Evolutionary conservation across 1,140 invertebrate species (phyloP).

Genomic region (Hestina assimilis): DNA sequence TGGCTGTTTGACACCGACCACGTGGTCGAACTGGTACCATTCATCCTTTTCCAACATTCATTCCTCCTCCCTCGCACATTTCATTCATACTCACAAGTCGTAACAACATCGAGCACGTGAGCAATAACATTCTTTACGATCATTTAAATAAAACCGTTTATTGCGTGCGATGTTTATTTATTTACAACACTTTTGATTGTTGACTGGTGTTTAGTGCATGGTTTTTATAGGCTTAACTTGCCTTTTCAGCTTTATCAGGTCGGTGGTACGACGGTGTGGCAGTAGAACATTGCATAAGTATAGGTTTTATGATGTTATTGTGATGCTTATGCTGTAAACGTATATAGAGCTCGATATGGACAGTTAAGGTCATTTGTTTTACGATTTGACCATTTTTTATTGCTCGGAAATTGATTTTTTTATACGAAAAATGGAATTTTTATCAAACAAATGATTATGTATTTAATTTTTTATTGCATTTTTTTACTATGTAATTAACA

Average conservation of each 20-base stretch:
- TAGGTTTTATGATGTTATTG: constrained; percentile 76
- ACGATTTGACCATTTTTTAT: constrained; percentile 62
- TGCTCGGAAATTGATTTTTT: constrained; percentile 52
- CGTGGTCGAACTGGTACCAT: constrained; percentile 61
- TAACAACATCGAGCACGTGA: constrained; percentile 62
- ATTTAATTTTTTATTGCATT: too few species aligned
- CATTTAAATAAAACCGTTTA: constrained; percentile 71
- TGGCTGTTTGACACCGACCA: constrained; percentile 60
- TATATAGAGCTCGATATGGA: constrained; percentile 69
- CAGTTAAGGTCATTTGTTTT: constrained; percentile 66
- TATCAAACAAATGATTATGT: too few species aligned
- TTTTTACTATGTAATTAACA: too few species aligned
- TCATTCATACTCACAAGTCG: constrained; percentile 68
- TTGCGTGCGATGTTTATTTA: constrained; percentile 70
- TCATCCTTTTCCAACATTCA: constrained; percentile 42
- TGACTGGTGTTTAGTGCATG: constrained; percentile 69
- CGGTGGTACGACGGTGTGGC: constrained; percentile 69
- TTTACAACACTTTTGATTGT: constrained; percentile 68
- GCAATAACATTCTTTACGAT: constrained; percentile 72
- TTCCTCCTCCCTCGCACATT: constrained; percentile 52
- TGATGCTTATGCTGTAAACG: constrained; percentile 72
- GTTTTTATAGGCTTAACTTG: constrained; percentile 77
- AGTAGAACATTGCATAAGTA: constrained; percentile 77
- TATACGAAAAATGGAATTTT: background rate
- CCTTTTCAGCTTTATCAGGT: constrained; percentile 78